phyloP scores from a whole-genome alignment of 2,113 vertebrate species.

The Nannobrachium achirus region DNA sequence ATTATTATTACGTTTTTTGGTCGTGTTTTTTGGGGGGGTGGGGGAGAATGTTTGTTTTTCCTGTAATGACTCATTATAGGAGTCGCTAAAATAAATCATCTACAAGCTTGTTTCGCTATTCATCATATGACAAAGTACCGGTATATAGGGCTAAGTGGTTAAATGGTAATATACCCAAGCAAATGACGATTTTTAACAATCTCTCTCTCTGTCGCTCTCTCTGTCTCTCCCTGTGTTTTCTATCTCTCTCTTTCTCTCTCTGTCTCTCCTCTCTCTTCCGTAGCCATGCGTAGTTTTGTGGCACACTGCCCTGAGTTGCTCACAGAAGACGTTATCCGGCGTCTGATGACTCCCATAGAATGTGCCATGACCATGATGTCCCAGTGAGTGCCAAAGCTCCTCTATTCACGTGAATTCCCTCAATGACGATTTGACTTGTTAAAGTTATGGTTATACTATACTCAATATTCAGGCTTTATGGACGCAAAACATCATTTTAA shows the following conservation, averaged over 20 bases:
- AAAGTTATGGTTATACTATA: neutral
- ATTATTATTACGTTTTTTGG: too few relatives aligned
- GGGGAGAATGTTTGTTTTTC: too few relatives aligned
- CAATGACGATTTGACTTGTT: neutral
- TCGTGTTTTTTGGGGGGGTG: too few relatives aligned
- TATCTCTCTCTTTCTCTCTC: neutral
- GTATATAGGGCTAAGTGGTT: too few relatives aligned
- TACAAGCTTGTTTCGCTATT: too few relatives aligned
- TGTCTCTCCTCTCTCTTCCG: slow-evolving; percentile 3
- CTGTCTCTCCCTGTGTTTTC: too few relatives aligned
- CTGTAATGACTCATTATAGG: too few relatives aligned
- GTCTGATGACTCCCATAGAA: slow-evolving; percentile 97
- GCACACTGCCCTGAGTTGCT: slow-evolving; percentile 97
- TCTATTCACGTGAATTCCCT: neutral
- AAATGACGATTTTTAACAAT: too few relatives aligned
- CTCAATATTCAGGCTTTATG: neutral
- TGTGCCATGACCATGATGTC: slow-evolving; percentile 99
- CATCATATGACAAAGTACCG: too few relatives aligned
- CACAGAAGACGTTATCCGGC: slow-evolving; percentile 96
- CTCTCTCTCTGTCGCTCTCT: too few relatives aligned
- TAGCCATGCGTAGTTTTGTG: slow-evolving; percentile 99
- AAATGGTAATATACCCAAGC: too few relatives aligned
- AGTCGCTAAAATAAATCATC: too few relatives aligned
- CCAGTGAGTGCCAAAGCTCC: slow-evolving; percentile 86
- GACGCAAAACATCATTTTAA: neutral